A percentile compares a stretch with the other conserved stretches of the same genome.
Conservation (phyloP, 2,113 vertebrate genomes). For the Platanista minor region DNA sequence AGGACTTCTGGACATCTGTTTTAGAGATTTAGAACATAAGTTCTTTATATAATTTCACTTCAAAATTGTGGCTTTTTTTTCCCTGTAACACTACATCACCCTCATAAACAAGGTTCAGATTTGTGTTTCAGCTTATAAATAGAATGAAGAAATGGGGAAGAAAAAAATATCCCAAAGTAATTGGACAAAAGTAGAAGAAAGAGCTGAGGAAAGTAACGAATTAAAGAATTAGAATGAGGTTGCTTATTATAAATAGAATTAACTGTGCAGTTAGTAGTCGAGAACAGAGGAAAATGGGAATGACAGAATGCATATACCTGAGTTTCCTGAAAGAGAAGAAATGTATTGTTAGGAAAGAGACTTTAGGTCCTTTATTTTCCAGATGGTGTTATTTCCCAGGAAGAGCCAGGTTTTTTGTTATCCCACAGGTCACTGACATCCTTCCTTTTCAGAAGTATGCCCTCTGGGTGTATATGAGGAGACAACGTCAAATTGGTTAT, state of each 20-base stretch:
- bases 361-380: background rate
- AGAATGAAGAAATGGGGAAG: background rate
- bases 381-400: background rate
- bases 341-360: background rate
- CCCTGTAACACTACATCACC: background rate
- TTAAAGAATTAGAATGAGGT: background rate
- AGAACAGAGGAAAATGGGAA: background rate
- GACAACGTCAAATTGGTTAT: background rate
- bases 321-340: background rate
- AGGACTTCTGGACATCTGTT: background rate
- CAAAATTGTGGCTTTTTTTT: background rate
- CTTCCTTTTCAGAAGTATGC: background rate
- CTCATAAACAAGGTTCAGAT: background rate
- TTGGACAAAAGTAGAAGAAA: background rate
- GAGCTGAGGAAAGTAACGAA: background rate
- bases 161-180: background rate
- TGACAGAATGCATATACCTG: background rate
- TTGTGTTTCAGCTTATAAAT: slow-evolving; percentile 7
- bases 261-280: background rate
- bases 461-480: background rate
- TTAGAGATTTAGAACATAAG: background rate
- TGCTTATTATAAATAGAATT: background rate
- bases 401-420: background rate
- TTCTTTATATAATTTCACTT: slow-evolving; percentile 4
- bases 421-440: background rate